A percentile compares a stretch with the other conserved stretches of the same genome.
Conservation (phyloP, 2,888 invertebrate species). For the Apamea monoglypha region DNA sequence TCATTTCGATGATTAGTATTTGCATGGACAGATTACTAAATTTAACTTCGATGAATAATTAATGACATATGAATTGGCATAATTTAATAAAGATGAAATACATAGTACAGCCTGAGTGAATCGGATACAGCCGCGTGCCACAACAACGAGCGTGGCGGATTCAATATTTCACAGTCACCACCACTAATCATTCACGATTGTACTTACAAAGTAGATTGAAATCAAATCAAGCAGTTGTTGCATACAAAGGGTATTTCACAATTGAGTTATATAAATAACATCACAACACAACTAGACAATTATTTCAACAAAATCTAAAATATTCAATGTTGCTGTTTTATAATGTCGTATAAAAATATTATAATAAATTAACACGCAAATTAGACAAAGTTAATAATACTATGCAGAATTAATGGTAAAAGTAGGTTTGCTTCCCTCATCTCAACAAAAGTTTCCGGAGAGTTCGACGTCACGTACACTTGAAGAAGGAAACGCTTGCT, state of each 20-base stretch:
- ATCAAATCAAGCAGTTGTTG: constrained; percentile 71
- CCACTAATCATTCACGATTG: constrained; percentile 85
- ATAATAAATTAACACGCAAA: background rate
- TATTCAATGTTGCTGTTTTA: background rate
- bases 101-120: constrained; percentile 72
- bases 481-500: constrained; percentile 33
- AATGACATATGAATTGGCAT: constrained; percentile 52
- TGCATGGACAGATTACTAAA: background rate
- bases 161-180: constrained; percentile 86
- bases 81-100: constrained; percentile 67
- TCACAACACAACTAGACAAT: background rate
- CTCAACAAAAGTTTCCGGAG: constrained; percentile 50
- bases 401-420: constrained; percentile 20
- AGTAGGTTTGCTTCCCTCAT: constrained; percentile 26
- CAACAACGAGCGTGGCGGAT: constrained; percentile 82
- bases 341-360: background rate
- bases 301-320: constrained; percentile 16
- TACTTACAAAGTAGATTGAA: constrained; percentile 82
- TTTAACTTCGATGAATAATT: constrained; percentile 38
- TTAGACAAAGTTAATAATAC: constrained; percentile 22
- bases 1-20: background rate
- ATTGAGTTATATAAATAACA: constrained; percentile 35
- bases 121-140: constrained; percentile 81
- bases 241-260: constrained; percentile 51
- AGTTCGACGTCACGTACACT: constrained; percentile 51